These are phyloP conservation scores for Ambastaia sidthimunki DNA, from an alignment of 2,797 vertebrate genomes.

Conservation along the genomic window DNA sequence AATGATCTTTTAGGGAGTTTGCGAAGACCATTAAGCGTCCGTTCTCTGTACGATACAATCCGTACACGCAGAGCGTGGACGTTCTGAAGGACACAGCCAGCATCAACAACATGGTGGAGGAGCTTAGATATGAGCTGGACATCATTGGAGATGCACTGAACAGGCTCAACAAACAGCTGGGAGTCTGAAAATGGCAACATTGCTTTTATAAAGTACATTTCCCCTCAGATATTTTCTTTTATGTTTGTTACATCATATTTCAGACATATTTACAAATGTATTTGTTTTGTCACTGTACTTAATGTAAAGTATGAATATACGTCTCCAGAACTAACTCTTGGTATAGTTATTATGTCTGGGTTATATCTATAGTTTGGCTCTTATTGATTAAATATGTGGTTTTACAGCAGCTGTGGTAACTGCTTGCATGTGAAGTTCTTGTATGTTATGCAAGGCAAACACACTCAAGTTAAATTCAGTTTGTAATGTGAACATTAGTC, in stretches of 20 bases:
- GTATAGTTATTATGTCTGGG: background rate
- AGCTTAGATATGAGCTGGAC: slow-evolving; percentile 92
- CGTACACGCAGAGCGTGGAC: slow-evolving; percentile 93
- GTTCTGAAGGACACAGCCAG: slow-evolving; percentile 89
- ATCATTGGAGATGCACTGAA: slow-evolving; percentile 89
- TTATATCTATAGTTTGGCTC: slow-evolving; percentile 1
- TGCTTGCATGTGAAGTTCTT: slow-evolving; percentile 12
- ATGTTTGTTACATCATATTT: background rate
- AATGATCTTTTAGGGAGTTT: slow-evolving; percentile 85
- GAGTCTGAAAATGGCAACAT: slow-evolving; percentile 72
- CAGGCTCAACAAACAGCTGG: slow-evolving; percentile 87
- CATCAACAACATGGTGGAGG: slow-evolving; percentile 89
- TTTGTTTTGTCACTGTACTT: background rate
- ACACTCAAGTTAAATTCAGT: background rate
- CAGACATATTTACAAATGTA: no score
- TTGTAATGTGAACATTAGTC: background rate
- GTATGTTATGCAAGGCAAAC: slow-evolving; percentile 34
- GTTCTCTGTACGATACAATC: slow-evolving; percentile 94
- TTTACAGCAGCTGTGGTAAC: background rate
- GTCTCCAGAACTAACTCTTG: background rate
- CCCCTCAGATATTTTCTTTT: background rate
- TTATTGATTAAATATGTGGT: slow-evolving; percentile 1
- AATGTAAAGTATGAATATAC: background rate
- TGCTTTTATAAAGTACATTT: background rate
- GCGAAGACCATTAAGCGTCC: slow-evolving; percentile 96